These are phyloP conservation scores for Rhinophrynus dorsalis DNA, from an alignment of 2,797 vertebrate species.

Conservation along the genomic window DNA sequence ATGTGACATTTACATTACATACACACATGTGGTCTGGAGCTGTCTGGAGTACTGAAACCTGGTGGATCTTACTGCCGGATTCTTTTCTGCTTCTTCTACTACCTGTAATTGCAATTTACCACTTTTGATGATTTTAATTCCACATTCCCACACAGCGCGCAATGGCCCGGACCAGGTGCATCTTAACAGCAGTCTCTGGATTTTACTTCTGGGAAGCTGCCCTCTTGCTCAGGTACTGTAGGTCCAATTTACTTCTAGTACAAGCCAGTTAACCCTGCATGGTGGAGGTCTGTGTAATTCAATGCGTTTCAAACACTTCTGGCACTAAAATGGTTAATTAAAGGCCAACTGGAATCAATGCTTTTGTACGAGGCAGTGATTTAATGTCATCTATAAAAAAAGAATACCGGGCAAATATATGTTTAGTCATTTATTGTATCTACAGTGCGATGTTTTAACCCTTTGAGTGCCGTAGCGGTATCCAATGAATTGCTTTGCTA, in stretches of 20 bases:
- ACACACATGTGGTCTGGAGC: slow-evolving; percentile 9
- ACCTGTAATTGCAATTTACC: background rate
- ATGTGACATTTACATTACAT: background rate
- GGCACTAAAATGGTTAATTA: background rate
- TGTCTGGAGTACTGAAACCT: slow-evolving; percentile 34
- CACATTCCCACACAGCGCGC: slow-evolving; percentile 3
- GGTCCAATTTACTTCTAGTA: background rate
- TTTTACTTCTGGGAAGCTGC: slow-evolving; percentile 49
- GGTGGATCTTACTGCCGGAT: background rate
- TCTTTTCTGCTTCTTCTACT: background rate
- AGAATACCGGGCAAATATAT: no score
- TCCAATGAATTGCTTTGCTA: no score
- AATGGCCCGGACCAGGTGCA: slow-evolving; percentile 40
- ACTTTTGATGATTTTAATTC: slow-evolving; percentile 38
- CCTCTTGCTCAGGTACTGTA: slow-evolving; percentile 37
- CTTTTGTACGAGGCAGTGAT: background rate
- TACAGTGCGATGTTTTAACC: no score
- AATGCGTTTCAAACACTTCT: background rate
- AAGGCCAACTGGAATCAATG: background rate
- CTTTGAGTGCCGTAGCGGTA: no score
- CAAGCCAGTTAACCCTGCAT: background rate
- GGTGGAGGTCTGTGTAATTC: background rate
- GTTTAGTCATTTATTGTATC: no score
- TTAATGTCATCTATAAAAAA: background rate
- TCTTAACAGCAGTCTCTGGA: slow-evolving; percentile 37